Conservation (phyloP, 2,113 vertebrate species). For the Sebastes schlegelii region DNA sequence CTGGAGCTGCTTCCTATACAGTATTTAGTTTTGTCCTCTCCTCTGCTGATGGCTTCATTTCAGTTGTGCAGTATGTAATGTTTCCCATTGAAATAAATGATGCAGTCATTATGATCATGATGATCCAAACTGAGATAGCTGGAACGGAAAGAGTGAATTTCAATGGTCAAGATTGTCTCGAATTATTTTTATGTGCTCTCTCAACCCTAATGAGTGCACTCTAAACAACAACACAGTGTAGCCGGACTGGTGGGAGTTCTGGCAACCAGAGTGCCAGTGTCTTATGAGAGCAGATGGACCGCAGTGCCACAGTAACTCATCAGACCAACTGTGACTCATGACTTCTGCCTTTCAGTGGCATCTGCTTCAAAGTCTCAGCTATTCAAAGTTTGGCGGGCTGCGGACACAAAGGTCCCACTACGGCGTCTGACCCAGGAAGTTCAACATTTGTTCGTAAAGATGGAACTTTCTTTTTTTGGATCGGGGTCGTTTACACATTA, state of each 20-base stretch:
- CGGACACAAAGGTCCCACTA: slow-evolving; percentile 37
- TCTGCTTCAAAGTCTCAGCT: slow-evolving; percentile 69
- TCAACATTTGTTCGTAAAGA: slow-evolving; percentile 59
- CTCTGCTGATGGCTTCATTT: neutral
- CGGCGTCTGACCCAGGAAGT: slow-evolving; percentile 45
- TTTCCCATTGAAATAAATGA: neutral
- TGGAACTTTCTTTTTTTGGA: slow-evolving; percentile 35
- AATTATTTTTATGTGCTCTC: slow-evolving; percentile 38
- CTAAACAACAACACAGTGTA: slow-evolving; percentile 42
- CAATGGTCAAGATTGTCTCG: neutral
- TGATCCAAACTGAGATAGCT: slow-evolving; percentile 8
- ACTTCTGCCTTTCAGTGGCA: slow-evolving; percentile 70
- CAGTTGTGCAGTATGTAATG: neutral
- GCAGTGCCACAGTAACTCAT: slow-evolving; percentile 58
- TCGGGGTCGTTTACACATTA: slow-evolving; percentile 18
- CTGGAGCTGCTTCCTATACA: slow-evolving; percentile 2
- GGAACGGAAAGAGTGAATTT: slow-evolving; percentile 13
- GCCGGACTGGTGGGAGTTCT: slow-evolving; percentile 60
- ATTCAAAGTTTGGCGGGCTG: slow-evolving; percentile 49
- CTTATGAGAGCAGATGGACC: slow-evolving; percentile 75
- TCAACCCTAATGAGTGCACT: slow-evolving; percentile 48
- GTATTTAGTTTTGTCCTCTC: neutral
- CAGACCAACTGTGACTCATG: slow-evolving; percentile 66
- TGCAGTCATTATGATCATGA: neutral
- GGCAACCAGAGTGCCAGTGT: slow-evolving; percentile 54